Evolutionary conservation across 2,888 invertebrate species (phyloP), one percentile per base, ranked within the genome.

Genomic region (Phengaris arion): DNA sequence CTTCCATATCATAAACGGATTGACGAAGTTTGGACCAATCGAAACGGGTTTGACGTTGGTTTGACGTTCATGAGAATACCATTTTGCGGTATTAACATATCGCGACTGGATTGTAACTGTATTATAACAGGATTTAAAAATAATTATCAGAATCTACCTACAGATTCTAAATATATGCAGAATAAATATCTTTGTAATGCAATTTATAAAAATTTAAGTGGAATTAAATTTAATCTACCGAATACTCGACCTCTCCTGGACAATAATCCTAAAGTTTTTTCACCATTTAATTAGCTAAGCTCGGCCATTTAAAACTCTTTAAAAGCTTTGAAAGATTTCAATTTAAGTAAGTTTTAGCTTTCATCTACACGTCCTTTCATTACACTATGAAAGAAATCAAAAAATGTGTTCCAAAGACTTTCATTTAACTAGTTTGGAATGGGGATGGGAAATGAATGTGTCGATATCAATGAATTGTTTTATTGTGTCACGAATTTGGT

Each of bases 271-370:
- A 3, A 45, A 35, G 35, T 35, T 64, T 64, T 64, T 64, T 35
- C 64, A 45, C 35, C 35, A 64, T 64, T 64, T 64, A 64, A 64
- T 64, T 64, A 64, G 64, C 64, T 51, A 70, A 70, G 22, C 70
- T 51, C 70, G 10, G 51, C 48, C 70, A 51, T 70, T 70, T 51
- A 15, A 69, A 51, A 10, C 13, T 22, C 52, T 35, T 72, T 72
- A 54, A 72, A 72, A 72, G 72, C 52, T 72, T 69, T 69, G 13
- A 69, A 69, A 69, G 69, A 69, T 48, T 69, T 69, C 69, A 69
- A 69, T 69, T 69, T 48, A 69, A 69, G 7, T 59, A 15, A 59
- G 69, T 69, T 69, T 35, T 72, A 13, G 52, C 52, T 54, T 72
- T 72, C 51, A 52, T 52, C 52, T 15, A 72, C 51, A 52, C 72